Conservation (phyloP, 1,140 invertebrate genomes). For the Drosophila leontia region DNA sequence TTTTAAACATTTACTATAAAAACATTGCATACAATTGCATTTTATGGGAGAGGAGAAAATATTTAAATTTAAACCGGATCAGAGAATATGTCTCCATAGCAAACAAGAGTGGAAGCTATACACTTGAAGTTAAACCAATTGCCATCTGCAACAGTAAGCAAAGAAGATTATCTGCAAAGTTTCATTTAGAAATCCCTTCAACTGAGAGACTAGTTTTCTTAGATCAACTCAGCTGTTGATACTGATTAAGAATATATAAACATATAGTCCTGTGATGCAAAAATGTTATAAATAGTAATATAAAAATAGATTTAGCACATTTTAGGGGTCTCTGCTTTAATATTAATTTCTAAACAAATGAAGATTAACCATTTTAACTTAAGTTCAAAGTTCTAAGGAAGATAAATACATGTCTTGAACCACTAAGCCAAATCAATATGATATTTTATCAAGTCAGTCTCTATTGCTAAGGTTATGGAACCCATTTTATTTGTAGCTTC, state of each 20-base stretch:
- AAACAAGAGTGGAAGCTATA: too few relatives aligned
- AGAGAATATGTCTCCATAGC: too few relatives aligned
- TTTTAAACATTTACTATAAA: background rate
- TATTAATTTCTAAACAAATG: background rate
- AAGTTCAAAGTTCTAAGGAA: background rate
- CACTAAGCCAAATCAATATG: background rate
- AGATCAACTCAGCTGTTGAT: background rate
- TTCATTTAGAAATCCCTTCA: background rate
- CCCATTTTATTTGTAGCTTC: background rate
- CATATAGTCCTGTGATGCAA: background rate
- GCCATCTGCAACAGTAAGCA: too few relatives aligned
- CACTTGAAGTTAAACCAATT: too few relatives aligned
- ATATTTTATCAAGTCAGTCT: constrained; percentile 15
- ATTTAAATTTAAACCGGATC: background rate
- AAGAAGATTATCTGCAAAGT: background rate
- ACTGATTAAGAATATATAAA: background rate
- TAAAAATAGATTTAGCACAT: background rate
- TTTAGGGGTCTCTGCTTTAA: background rate
- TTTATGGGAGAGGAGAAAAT: background rate
- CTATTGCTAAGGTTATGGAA: constrained; percentile 15
- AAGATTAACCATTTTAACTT: too few relatives aligned
- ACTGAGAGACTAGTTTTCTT: too few relatives aligned
- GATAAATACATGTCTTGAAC: background rate
- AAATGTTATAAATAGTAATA: too few relatives aligned
- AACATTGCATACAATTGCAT: background rate